phyloP scores from a whole-genome alignment of 2,888 invertebrate genomes.

The Psylliodes chrysocephalus region DNA sequence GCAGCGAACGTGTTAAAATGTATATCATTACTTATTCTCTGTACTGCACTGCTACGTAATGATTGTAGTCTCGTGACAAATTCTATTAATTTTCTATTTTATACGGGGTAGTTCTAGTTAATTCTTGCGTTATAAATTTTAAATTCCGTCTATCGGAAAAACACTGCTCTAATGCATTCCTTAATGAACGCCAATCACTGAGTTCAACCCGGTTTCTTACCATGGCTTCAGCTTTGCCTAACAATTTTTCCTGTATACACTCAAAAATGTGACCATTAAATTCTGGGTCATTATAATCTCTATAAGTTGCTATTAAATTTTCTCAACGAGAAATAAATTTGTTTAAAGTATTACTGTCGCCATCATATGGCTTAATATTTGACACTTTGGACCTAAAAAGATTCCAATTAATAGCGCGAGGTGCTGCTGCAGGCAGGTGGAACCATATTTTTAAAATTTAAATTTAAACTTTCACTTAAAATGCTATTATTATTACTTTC shows the following conservation, averaged over 20 bases:
- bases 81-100: conserved; percentile 4
- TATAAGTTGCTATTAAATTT: conserved; percentile 2
- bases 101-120: conserved; percentile 12
- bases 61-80: conserved; percentile 13
- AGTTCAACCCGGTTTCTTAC: conserved; percentile 24
- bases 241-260: conserved; percentile 28
- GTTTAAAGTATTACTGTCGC: conserved; percentile 4
- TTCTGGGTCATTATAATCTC: no score
- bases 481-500: no score
- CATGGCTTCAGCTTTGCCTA: conserved; percentile 21
- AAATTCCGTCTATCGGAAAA: conserved; percentile 23
- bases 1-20: no score
- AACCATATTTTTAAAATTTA: no score
- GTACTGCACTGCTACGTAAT: neutral
- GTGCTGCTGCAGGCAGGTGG: no score
- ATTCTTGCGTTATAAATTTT: conserved; percentile 16
- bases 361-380: conserved; percentile 13
- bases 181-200: conserved; percentile 13
- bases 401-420: neutral
- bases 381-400: neutral
- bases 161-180: conserved; percentile 19
- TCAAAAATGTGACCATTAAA: conserved; percentile 25
- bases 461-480: no score
- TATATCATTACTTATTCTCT: no score
- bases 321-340: conserved; percentile 7